Evolutionary conservation across 2,113 vertebrate species (phyloP).

Genomic region (Notothenia rossii): DNA sequence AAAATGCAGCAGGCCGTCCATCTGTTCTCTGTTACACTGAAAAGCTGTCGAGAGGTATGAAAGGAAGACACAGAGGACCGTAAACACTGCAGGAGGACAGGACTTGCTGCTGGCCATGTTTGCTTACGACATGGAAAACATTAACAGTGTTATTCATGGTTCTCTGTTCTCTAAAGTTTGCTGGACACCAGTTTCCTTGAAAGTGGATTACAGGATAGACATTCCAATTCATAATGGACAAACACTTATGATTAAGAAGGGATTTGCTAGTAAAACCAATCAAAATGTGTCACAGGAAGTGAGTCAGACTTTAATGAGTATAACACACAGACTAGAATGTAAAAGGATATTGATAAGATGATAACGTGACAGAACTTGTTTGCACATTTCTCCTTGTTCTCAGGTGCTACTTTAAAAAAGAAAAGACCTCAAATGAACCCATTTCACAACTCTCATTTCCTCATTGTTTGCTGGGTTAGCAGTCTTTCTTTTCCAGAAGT

Average conservation of each 20-base stretch:
- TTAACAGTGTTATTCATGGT: neutral
- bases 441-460: constrained; percentile 24
- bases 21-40: constrained; percentile 55
- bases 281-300: neutral
- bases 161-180: neutral
- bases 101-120: constrained; percentile 29
- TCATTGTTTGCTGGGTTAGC: constrained; percentile 15
- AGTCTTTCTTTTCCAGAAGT: constrained; percentile 26
- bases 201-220: neutral
- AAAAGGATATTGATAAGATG: neutral
- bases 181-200: neutral
- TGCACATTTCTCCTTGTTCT: neutral
- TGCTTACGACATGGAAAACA: constrained; percentile 24
- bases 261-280: constrained; percentile 2
- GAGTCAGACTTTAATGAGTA: no score
- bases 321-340: neutral
- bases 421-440: neutral
- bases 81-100: constrained; percentile 44
- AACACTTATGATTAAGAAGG: constrained; percentile 16
- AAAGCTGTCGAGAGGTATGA: constrained; percentile 14
- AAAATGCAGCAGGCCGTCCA: constrained; percentile 29
- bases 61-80: constrained; percentile 4
- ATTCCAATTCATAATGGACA: constrained; percentile 1
- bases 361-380: neutral
- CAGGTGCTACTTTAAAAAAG: neutral